Conservation (phyloP, 2,797 vertebrate genomes). For the Chaenodraco wilsoni region DNA sequence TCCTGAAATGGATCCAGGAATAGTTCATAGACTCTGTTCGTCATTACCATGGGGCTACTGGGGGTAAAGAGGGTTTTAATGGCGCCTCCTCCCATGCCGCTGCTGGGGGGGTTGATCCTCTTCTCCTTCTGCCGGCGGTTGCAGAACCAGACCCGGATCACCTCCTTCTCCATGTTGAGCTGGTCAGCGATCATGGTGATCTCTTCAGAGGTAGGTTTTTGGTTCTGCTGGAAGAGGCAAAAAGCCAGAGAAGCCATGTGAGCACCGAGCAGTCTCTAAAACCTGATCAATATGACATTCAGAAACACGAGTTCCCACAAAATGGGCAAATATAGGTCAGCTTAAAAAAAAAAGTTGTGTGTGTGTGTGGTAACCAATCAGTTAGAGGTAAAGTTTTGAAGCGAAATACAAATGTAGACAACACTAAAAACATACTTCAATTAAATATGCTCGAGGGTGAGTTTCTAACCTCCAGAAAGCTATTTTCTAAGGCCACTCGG, state of each 20-base stretch:
- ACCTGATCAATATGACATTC: not conserved
- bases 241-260: slow-evolving; percentile 77
- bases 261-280: slow-evolving; percentile 54
- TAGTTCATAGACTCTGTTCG: not conserved
- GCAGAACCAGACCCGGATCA: slow-evolving; percentile 99
- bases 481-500: slow-evolving; percentile 99
- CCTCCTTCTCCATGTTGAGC: slow-evolving; percentile 99
- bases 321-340: no score
- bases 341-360: no score
- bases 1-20: not conserved
- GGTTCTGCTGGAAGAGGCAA: slow-evolving; percentile 92
- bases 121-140: slow-evolving; percentile 99
- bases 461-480: slow-evolving; percentile 96
- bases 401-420: no score
- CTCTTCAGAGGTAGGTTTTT: slow-evolving; percentile 99
- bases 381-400: no score
- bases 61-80: slow-evolving; percentile 97
- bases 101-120: slow-evolving; percentile 97
- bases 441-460: not conserved
- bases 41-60: slow-evolving; percentile 92
- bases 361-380: no score
- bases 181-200: slow-evolving; percentile 99
- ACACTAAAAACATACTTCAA: no score
- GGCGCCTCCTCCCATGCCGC: slow-evolving; percentile 88
- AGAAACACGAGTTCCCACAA: not conserved